Evolutionary conservation across 2,113 vertebrate genomes (phyloP).

Genomic region (Delphinus delphis): DNA sequence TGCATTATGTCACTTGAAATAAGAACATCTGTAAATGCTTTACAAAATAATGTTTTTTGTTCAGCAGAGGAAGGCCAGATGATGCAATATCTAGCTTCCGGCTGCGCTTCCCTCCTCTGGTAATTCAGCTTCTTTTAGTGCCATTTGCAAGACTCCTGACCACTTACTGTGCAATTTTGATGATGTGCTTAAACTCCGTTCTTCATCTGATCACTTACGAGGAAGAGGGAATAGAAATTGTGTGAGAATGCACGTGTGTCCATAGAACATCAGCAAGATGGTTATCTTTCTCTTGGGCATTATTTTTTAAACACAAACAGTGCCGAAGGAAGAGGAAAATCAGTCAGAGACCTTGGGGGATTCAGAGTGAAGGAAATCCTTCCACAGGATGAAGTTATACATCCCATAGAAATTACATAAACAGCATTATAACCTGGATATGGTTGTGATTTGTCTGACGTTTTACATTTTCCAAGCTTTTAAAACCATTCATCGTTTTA

Average conservation of each 20-base stretch:
- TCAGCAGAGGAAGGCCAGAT: conserved; percentile 67
- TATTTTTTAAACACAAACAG: conserved; percentile 62
- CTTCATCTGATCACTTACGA: conserved; percentile 31
- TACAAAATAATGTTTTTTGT: conserved; percentile 76
- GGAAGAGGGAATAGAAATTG: conserved; percentile 31
- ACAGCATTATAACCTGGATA: not conserved
- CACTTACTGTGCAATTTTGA: conserved; percentile 62
- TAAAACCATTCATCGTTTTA: conserved; percentile 29
- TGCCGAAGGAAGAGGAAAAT: conserved; percentile 60
- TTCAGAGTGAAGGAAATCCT: conserved; percentile 72
- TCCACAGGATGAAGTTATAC: conserved; percentile 57
- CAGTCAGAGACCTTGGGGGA: conserved; percentile 5
- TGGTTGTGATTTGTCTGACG: conserved; percentile 35
- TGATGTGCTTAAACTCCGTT: not conserved
- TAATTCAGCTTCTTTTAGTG: conserved; percentile 62
- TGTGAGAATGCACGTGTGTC: not conserved
- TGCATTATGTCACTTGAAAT: conserved; percentile 63
- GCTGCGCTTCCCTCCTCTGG: conserved; percentile 49
- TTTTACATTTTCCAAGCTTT: conserved; percentile 46
- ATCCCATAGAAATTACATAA: conserved; percentile 66
- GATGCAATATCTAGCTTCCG: conserved; percentile 60
- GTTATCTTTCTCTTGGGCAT: conserved; percentile 57
- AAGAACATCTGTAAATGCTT: conserved; percentile 74
- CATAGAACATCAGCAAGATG: conserved; percentile 32
- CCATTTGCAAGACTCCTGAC: conserved; percentile 11